Evolutionary conservation across 2,113 vertebrate species (phyloP).

Genomic region (Pteronura brasiliensis): DNA sequence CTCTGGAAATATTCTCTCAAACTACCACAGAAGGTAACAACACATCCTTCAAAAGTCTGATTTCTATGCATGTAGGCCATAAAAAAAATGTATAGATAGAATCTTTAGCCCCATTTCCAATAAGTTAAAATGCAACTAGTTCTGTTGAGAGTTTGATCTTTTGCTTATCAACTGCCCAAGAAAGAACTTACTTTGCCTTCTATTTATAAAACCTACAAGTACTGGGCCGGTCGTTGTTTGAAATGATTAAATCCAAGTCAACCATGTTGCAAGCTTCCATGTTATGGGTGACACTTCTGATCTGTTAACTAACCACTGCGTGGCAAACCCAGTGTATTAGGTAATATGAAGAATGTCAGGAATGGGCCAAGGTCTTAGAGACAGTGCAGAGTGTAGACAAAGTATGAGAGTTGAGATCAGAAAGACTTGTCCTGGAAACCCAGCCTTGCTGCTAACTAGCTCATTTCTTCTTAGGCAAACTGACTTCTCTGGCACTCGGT

Average conservation of each 20-base stretch:
- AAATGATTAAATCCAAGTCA: not conserved
- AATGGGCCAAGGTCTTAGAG: not conserved
- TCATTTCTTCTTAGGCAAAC: not conserved
- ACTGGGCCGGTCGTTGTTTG: not conserved
- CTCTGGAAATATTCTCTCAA: slow-evolving; percentile 58
- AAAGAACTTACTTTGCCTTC: not conserved
- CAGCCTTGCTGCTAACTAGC: too few relatives aligned
- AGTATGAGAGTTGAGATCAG: not conserved
- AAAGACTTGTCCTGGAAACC: not conserved
- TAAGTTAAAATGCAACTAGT: slow-evolving; percentile 29
- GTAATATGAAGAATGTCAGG: not conserved
- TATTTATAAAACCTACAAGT: not conserved
- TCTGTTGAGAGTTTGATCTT: slow-evolving; percentile 25
- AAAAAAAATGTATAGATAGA: slow-evolving; percentile 42
- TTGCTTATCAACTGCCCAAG: not conserved
- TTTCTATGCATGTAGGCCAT: slow-evolving; percentile 58
- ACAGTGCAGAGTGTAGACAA: not conserved
- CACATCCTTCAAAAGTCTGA: slow-evolving; percentile 51
- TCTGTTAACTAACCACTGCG: not conserved
- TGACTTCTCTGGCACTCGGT: not conserved
- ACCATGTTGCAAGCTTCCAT: not conserved
- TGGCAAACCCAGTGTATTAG: not conserved
- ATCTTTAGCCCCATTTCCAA: slow-evolving; percentile 33
- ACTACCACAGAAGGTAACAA: slow-evolving; percentile 54
- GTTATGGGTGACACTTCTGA: not conserved